Evolutionary conservation across 2,888 invertebrate species (phyloP), one percentile per base, ranked within the genome.

Genomic region (Carpatolechia fugitivella): DNA sequence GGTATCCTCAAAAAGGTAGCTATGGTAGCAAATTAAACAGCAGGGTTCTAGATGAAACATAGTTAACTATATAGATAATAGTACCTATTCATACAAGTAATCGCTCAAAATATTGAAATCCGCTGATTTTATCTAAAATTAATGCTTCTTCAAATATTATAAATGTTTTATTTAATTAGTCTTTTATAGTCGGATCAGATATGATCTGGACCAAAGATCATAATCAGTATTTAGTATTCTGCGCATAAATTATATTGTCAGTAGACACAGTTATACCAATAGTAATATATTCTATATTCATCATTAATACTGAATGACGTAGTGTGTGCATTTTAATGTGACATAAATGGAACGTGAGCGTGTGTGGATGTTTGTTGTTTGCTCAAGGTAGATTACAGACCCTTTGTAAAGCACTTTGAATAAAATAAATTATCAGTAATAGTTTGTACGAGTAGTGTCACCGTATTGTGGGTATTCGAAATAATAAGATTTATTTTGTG

Each of bases 221-320:
- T 29, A 20, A 50, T 38, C 36, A 24, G 4, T 36, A 50, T 50
- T 38, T 13, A 50, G 30, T 38, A 38, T 29, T 24, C 24, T 50
- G n/a, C 10, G 40, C 40, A 40, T 52, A 52, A 38, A n/a, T 52
- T 47, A 47, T 49, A 24, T 49, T 30, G 44, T 24, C 44, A 24
- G 13, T 44, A 3, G n/a, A 57, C 53, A 55, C 54, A 56, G 35
- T 54, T 57, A 47, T 20, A 18, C 20, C 24, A 24, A 24, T 24
- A 24, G 6, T 24, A 24, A n/a, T 6, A 24, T 24, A 4, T 11
- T 44, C 7, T 44, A 29, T 20, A 44, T 3, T 44, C 24, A 29
- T 33, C 29, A 44, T 44, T 24, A 29, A 29, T 29, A 24, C 6
- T 24, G 13, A 29, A 44, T 44, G 24, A 29, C n/a, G 13, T 29